Conservation (phyloP, 1,140 invertebrate species). For the Chlorops oryzae region DNA sequence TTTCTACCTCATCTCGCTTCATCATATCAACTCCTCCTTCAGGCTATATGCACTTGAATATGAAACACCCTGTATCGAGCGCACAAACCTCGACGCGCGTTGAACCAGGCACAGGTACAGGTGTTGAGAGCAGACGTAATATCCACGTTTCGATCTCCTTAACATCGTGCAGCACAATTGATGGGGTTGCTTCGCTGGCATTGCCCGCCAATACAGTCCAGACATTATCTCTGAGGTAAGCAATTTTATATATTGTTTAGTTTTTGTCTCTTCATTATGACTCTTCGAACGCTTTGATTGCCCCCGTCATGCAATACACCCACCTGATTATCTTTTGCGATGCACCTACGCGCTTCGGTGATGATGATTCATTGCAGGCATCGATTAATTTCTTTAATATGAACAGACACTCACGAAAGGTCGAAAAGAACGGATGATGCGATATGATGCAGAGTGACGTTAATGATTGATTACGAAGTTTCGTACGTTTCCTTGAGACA, state of each 20-base stretch:
- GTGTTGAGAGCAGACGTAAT: conserved; percentile 85
- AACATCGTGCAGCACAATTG: conserved; percentile 90
- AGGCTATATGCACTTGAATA: no score
- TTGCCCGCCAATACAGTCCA: conserved; percentile 77
- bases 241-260: no score
- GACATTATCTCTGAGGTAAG: conserved; percentile 77
- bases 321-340: conserved; percentile 60
- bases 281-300: conserved; percentile 2
- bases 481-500: conserved; percentile 70
- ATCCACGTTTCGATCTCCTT: conserved; percentile 99
- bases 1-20: no score
- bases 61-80: no score
- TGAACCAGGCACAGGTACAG: conserved; percentile 94
- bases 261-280: not conserved
- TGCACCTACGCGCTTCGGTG: conserved; percentile 78
- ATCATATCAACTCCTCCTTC: no score
- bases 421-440: conserved; percentile 98
- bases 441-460: conserved; percentile 96
- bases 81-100: conserved; percentile 83
- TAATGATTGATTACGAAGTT: conserved; percentile 81
- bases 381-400: conserved; percentile 93
- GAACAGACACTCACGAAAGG: conserved; percentile 94
- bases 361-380: conserved; percentile 90
- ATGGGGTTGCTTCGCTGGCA: conserved; percentile 70
- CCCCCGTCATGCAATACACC: not conserved